Percentiles rank a stretch among this genome's conserved stretches.
phyloP scores from a whole-genome alignment of 2,888 invertebrate genomes.

The Clunio marinus region DNA sequence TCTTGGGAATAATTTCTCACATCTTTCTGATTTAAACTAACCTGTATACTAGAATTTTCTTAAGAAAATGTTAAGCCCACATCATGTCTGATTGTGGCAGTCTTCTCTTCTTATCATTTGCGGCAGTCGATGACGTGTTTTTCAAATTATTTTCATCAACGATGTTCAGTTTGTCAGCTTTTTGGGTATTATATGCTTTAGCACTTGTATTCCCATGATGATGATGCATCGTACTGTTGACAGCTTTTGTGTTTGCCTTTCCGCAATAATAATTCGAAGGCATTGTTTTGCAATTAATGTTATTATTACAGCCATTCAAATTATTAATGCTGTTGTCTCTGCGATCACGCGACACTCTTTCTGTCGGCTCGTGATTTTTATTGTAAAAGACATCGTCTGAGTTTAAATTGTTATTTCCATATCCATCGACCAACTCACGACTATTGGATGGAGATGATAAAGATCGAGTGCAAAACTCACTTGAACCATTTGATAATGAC shows the following conservation, averaged over 20 bases:
- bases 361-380: not conserved
- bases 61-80: slow-evolving; percentile 39
- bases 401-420: slow-evolving; percentile 26
- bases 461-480: slow-evolving; percentile 37
- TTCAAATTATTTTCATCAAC: slow-evolving; percentile 37
- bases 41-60: slow-evolving; percentile 36
- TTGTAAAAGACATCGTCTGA: slow-evolving; percentile 34
- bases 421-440: slow-evolving; percentile 16
- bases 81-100: slow-evolving; percentile 37
- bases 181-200: not conserved
- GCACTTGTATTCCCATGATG: slow-evolving; percentile 5
- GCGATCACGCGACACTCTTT: not conserved
- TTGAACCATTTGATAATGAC: slow-evolving; percentile 35
- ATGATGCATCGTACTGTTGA: slow-evolving; percentile 29
- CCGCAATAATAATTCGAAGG: slow-evolving; percentile 36
- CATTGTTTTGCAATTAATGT: slow-evolving; percentile 36
- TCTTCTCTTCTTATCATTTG: slow-evolving; percentile 38
- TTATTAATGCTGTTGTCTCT: slow-evolving; percentile 18
- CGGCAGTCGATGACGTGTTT: slow-evolving; percentile 11
- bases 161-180: slow-evolving; percentile 31
- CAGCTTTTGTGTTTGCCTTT: not conserved
- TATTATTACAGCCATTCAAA: slow-evolving; percentile 21
- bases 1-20: no score
- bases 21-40: slow-evolving; percentile 17
- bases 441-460: slow-evolving; percentile 35